Evolutionary conservation across 1,140 invertebrate genomes (phyloP).

Genomic region (Himalopsyche phryganea): DNA sequence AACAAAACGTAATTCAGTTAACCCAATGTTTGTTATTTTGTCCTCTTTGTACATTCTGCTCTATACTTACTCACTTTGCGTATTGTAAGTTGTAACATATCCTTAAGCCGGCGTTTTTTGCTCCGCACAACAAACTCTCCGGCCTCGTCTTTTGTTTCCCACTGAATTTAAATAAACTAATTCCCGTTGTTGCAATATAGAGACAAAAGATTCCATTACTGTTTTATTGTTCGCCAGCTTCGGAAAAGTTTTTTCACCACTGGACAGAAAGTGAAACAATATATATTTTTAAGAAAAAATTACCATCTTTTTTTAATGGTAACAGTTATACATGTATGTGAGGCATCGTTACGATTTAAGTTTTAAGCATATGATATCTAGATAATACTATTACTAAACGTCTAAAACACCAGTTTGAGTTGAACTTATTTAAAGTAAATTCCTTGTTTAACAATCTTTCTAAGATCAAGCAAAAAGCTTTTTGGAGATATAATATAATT

Average conservation of each 20-base stretch:
- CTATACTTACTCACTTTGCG: not conserved
- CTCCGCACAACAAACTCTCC: not conserved
- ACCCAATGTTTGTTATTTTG: conserved; percentile 20
- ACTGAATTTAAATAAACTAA: conserved; percentile 30
- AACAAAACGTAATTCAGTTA: conserved; percentile 20
- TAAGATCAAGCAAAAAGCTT: no score
- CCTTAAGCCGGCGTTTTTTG: conserved; percentile 9
- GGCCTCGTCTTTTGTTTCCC: conserved; percentile 15
- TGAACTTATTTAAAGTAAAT: no score
- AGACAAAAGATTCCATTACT: conserved; percentile 7
- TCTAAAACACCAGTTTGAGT: no score
- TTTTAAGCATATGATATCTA: no score
- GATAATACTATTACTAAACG: no score
- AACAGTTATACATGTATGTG: no score
- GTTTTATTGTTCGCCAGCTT: conserved; percentile 1
- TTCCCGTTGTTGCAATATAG: conserved; percentile 19
- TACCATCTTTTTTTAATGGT: no score
- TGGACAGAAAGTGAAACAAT: no score
- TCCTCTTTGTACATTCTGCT: not conserved
- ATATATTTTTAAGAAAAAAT: no score
- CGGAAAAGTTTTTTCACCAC: not conserved
- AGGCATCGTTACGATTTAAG: no score
- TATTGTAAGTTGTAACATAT: not conserved
- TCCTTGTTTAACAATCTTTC: no score
- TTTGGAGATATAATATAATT: no score